Base-by-base conservation (phyloP, 2,797 vertebrate genomes). In the Kryptopterus vitreolus region DNA sequence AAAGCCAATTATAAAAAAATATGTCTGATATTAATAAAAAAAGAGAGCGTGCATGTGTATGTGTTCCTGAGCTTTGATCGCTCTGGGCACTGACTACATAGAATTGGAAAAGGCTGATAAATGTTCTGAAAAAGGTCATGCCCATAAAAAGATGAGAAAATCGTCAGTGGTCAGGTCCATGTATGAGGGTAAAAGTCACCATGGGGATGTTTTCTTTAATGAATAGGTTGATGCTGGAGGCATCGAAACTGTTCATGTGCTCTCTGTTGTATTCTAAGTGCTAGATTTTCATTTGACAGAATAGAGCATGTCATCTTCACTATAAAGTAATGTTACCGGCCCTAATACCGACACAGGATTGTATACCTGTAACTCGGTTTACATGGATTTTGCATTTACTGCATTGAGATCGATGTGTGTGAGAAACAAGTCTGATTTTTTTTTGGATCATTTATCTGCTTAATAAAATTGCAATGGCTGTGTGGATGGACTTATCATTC, bases 91-190 rank as follows among this genome's bases (percentile, higher is more conserved):
- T 53, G 52, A 83, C 74, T 71, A 58, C 43, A 63, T 80, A 76
- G 77, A 71, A 77, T 72, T 69, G 78, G 22, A 79, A 75, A 57
- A 31, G 24, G 73, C 71, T 80, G 57, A 72, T 76, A 77, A 77
- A 80, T 80, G 72, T 78, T 82, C 38, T 50, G 12, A 46, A 58
- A 78, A 82, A 82, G 76, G 81, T 74, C 70, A 82, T 43, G 31
- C 43, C 38, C 63, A 69, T 75, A 82, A 68, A 78, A 57, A 13
- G 69, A 82, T 69, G 77, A 61, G 62, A 74, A 73, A 74, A 69
- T 70, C 24, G 61, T 65, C 69, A 62, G 77, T 62, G 77, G 65
- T 71, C 35, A 63, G 59, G 48, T 77, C 20, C 35, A 8, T 61
- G 66, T 58, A 69, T 69, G n/a, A 33, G 62, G 75, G 70, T 70